A percentile compares a stretch with the other conserved stretches of the same genome.
These are phyloP conservation scores for Sebastes melanostomus DNA, from an alignment of 2,797 vertebrate genomes.

Conservation along the genomic window DNA sequence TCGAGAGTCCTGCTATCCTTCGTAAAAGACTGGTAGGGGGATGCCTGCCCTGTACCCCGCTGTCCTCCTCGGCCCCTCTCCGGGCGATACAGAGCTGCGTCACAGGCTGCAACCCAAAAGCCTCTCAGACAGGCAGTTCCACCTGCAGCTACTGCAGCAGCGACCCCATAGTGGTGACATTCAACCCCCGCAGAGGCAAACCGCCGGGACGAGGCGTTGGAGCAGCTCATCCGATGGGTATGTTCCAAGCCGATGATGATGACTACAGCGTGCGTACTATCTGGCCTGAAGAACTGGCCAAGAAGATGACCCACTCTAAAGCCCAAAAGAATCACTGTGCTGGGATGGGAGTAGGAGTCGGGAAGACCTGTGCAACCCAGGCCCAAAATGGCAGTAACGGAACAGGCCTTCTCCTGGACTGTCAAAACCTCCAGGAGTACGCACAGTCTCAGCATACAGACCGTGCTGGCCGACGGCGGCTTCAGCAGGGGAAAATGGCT, in stretches of 20 bases:
- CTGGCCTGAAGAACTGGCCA: slow-evolving; percentile 88
- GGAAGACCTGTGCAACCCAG: slow-evolving; percentile 61
- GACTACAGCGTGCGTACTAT: slow-evolving; percentile 88
- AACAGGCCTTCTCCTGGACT: slow-evolving; percentile 79
- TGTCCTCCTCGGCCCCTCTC: slow-evolving; percentile 82
- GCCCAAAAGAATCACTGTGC: slow-evolving; percentile 79
- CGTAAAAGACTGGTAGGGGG: slow-evolving; percentile 82
- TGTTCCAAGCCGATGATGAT: slow-evolving; percentile 80
- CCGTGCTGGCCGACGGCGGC: slow-evolving; percentile 76
- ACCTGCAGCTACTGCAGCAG: slow-evolving; percentile 91
- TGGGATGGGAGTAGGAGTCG: slow-evolving; percentile 71
- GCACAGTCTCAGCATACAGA: slow-evolving; percentile 78
- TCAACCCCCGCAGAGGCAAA: slow-evolving; percentile 82
- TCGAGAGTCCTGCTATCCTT: slow-evolving; percentile 82
- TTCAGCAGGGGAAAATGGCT: slow-evolving; percentile 86
- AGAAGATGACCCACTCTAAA: slow-evolving; percentile 86
- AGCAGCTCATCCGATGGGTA: slow-evolving; percentile 61
- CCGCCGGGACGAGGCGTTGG: slow-evolving; percentile 72
- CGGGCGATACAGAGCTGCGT: slow-evolving; percentile 85
- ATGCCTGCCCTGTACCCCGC: slow-evolving; percentile 83
- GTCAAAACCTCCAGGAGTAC: slow-evolving; percentile 82
- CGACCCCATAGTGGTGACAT: slow-evolving; percentile 89
- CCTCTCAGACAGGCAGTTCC: slow-evolving; percentile 85
- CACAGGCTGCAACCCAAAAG: slow-evolving; percentile 85
- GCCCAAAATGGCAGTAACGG: slow-evolving; percentile 71